Base-by-base conservation (phyloP, 1,140 invertebrate species). In the Adoxophyes honmai region DNA sequence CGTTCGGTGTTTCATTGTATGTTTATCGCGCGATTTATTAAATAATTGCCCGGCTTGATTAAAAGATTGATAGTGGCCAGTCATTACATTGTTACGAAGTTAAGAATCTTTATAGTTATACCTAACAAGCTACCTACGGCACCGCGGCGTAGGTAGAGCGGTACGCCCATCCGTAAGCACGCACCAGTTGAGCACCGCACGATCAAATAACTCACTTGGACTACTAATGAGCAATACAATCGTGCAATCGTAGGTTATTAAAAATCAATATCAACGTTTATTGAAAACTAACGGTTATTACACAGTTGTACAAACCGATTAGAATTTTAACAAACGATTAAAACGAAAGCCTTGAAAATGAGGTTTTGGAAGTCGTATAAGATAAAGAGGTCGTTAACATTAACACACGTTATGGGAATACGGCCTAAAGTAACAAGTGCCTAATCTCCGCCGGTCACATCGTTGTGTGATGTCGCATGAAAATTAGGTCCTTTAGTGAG, bases 401-500 rank as follows among this genome's bases (percentile, higher is more conserved):
- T 48, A 28, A 48, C 42, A 48, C 42, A 13, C 42, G 11, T 33
- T 21, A 48, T n/a, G 42, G 21, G 10, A 33, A 10, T 11, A 48
- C 42, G n/a, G 18, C 14, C 42, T 33, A 28, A 48, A 48, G 70
- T 69, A 73, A 73, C 64, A 73, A 73, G 66, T 69, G 60, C 55
- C 58, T 69, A 73, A 73, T 73, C 70, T 60, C 34, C 60, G 64
- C 58, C 57, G 62, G 62, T 66, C 60, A 62, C 63, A 66, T 65
- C 54, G 59, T 55, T 63, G 63, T 64, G 66, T 67, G 60, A 73
- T 67, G 64, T 73, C 57, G 62, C 66, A 61, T 73, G 70, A 69
- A 66, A 69, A 69, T 65, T 48, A 48, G 42, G 18, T 28, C 42
- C 42, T 48, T 48, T 48, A 48, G 9, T 48, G 42, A 28, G 18